Base-by-base conservation (phyloP, 2,888 invertebrate genomes). In the Lycia hirtaria region DNA sequence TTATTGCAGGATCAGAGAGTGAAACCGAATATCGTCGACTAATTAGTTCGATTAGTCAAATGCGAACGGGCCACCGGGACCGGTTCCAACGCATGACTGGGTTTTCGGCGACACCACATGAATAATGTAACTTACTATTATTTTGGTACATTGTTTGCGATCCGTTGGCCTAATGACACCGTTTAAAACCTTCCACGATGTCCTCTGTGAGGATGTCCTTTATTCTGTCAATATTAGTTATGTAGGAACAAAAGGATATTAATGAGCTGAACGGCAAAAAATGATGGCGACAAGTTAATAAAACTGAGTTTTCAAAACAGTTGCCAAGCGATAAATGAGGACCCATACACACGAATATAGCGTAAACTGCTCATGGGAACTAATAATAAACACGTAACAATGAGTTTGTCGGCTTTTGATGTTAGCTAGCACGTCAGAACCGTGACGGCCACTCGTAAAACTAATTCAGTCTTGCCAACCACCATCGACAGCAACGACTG, bases 321-420 rank as follows among this genome's bases (percentile, higher is more conserved):
- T 64, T 71, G 62, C 67, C 83, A 88, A 85, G 88, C 73, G 76
- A 78, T 82, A 83, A 83, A 76, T 71, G 72, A 74, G 75, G 77
- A 79, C 77, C 72, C 73, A 80, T 72, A 76, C 76, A 80, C 76
- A 73, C 70, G 68, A 78, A 72, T 73, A 76, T 82, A 82, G 80
- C 75, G 81, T 83, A 81, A 82, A 81, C 81, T 73, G 76, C 78
- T 71, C 76, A 81, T 73, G 81, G 71, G 77, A 83, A 87, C 86
- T 87, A 90, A 88, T 88, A 88, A 89, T 88, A 90, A 81, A 85
- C 83, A 79, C 72, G 83, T 85, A 89, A 90, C 90, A 90, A 90
- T 88, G 83, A 87, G 80, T 81, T 80, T 75, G 75, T 72, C 68
- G 22, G 75, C 73, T 78, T 82, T 84, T 82, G 85, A 84, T 87